A percentile compares a stretch with the other conserved stretches of the same genome.
These are phyloP conservation scores for Protodeltote pygarga DNA, from an alignment of 2,888 invertebrate species.

Conservation along the genomic window DNA sequence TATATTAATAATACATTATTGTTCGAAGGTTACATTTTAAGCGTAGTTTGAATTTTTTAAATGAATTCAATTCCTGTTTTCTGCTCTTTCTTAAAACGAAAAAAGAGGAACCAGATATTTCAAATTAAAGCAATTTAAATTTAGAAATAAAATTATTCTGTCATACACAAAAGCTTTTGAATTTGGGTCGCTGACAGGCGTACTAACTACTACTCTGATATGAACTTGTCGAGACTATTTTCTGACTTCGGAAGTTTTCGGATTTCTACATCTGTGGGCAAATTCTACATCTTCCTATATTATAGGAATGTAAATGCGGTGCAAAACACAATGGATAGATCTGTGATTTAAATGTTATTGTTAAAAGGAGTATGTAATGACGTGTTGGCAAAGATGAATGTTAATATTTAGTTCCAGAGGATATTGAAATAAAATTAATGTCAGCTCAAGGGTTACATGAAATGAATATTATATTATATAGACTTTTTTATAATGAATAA, in stretches of 20 bases:
- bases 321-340: slow-evolving; percentile 59
- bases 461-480: slow-evolving; percentile 59
- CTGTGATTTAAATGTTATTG: slow-evolving; percentile 78
- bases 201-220: slow-evolving; percentile 19
- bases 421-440: slow-evolving; percentile 51
- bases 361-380: slow-evolving; percentile 55
- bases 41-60: slow-evolving; percentile 29
- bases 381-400: slow-evolving; percentile 49
- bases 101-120: slow-evolving; percentile 20
- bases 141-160: slow-evolving; percentile 11
- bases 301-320: slow-evolving; percentile 54
- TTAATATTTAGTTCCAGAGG: slow-evolving; percentile 50
- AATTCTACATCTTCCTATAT: slow-evolving; percentile 49
- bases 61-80: slow-evolving; percentile 29
- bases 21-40: slow-evolving; percentile 42
- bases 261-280: slow-evolving; percentile 32
- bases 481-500: slow-evolving; percentile 64
- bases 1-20: slow-evolving; percentile 40
- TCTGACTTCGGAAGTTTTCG: slow-evolving; percentile 25
- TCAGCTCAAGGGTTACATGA: slow-evolving; percentile 64
- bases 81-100: slow-evolving; percentile 36
- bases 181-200: slow-evolving; percentile 12
- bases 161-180: slow-evolving; percentile 12
- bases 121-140: neutral
- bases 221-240: slow-evolving; percentile 12